These are phyloP conservation scores for Brachionus plicatilis DNA, from an alignment of 1,140 invertebrate species.

Conservation along the genomic window DNA sequence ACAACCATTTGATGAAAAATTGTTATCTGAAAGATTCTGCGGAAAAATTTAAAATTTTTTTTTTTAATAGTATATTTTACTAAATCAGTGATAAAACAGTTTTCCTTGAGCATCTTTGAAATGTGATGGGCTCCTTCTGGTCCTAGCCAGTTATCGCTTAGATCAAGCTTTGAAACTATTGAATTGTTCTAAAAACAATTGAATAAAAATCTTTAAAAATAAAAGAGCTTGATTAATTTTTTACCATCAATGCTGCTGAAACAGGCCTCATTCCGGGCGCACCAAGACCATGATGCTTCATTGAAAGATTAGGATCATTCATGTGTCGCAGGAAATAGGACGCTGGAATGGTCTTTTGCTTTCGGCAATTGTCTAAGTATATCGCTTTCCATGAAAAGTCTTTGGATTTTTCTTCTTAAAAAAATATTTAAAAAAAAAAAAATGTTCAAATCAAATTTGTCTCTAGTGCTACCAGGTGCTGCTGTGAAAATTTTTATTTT, in stretches of 20 bases:
- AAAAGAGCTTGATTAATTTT: not conserved
- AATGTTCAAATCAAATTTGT: not conserved
- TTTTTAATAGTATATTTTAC: slow-evolving; percentile 41
- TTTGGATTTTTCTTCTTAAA: slow-evolving; percentile 43
- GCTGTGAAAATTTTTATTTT: not conserved
- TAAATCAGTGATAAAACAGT: slow-evolving; percentile 46
- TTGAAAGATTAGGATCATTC: slow-evolving; percentile 47
- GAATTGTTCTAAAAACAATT: slow-evolving; percentile 47
- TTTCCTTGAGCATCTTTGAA: slow-evolving; percentile 45
- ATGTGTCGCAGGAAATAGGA: slow-evolving; percentile 55
- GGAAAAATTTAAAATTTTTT: not conserved
- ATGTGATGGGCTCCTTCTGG: slow-evolving; percentile 44
- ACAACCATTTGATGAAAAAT: slow-evolving; percentile 11
- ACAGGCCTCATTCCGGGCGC: slow-evolving; percentile 50
- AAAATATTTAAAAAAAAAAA: not conserved
- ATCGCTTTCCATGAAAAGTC: slow-evolving; percentile 50
- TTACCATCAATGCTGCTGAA: slow-evolving; percentile 48
- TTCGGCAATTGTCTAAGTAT: slow-evolving; percentile 52
- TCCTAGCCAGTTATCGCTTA: slow-evolving; percentile 49
- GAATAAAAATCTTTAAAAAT: not conserved
- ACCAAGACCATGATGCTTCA: slow-evolving; percentile 55
- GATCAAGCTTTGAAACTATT: slow-evolving; percentile 46
- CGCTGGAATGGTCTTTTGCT: slow-evolving; percentile 50
- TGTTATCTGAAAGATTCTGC: slow-evolving; percentile 33
- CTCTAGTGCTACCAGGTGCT: not conserved